Evolutionary conservation across 2,113 vertebrate species (phyloP), one percentile per base, ranked within the genome.

Genomic region (Poeciliopsis retropinna): DNA sequence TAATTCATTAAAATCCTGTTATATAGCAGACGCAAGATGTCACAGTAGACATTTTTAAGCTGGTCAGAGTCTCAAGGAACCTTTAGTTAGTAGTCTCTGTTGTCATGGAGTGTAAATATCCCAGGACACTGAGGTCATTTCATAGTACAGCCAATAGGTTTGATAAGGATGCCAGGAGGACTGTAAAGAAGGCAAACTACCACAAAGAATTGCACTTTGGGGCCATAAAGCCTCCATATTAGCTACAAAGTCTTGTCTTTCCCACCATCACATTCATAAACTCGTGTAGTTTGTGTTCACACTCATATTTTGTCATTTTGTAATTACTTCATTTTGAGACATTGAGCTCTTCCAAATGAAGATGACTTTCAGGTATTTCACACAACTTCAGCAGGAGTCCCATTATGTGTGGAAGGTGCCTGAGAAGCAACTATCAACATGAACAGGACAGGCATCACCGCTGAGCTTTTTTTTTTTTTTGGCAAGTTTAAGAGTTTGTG

Each of bases 381-480:
- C 51, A 10, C 22, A 25, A n/a, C 25, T 57, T 19, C 8, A 57
- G 51, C 22, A 57, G 51, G 51, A 25, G 25, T n/a, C 10, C 7
- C 25, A 57, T 44, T 44, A 44, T 19, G 51, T 57, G 51, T n/a
- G 51, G 25, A n/a, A 25, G 9, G 44, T 47, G 44, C 75, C 37
- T 39, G 37, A 70, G 80, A 92, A 86, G 85, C 88, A 84, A 69
- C 75, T 64, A 69, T 81, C 39, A 61, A 41, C 32, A 25, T 37
- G 72, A 82, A 63, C 74, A 39, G 69, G 72, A 32, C 62, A 29
- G 51, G 72, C 62, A 30, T 62, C n/a, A 8, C n/a, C 27, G 34
- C 71, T 60, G 65, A 79, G 65, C 70, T 67, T 67, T 69, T 3
- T 2, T 37, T 37, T 37, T 34, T 37, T 37, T 37, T 34, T 37